Base-by-base conservation (phyloP, 2,113 vertebrate genomes). In the Phalacrocorax aristotelis region DNA sequence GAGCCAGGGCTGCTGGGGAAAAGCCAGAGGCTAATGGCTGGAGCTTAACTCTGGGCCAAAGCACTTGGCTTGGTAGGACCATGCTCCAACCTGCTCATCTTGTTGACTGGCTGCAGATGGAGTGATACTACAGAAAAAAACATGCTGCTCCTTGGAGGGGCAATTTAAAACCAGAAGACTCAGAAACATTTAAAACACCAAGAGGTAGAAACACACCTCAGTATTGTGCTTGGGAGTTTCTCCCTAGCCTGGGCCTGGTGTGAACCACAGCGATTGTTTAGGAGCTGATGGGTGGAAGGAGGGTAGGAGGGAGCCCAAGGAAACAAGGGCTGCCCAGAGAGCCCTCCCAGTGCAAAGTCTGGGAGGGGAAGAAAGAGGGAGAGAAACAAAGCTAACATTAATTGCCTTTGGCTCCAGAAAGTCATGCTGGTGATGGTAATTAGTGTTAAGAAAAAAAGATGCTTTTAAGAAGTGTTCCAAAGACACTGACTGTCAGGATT, bases 181-280 rank as follows among this genome's bases (percentile, higher is more conserved):
- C 25, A 17, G 34, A 71, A 62, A 21, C 19, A 61, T 49, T 83
- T 42, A 69, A 88, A 80, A 32, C 38, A 68, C 1, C 7, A 64
- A 32, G n/a, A 71, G 34, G 23, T 29, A 51, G 71, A 54, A 88
- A 34, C 1, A 8, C 27, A 54, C 1, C 26, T 86, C 34, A 29
- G 14, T 29, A 5, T 0, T 23, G 61, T 30, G 42, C 61, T 64
- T 0, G 0, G 60, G 68, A 62, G 13, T 25, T 71, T 82, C 38
- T 52, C 65, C n/a, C 42, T 51, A 18, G n/a, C 11, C 14, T 6
- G 29, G 42, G 16, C 19, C 15, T 54, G 22, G 21, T 75, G 65
- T 65, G 48, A 94, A 17, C 13, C 26, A 26, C 29, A 7, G 38
- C 52, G 38, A 72, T 72, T 9, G 25, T 40, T 79, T 23, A 38